phyloP scores from a whole-genome alignment of 2,113 vertebrate species.

The Lophura nycthemera region DNA sequence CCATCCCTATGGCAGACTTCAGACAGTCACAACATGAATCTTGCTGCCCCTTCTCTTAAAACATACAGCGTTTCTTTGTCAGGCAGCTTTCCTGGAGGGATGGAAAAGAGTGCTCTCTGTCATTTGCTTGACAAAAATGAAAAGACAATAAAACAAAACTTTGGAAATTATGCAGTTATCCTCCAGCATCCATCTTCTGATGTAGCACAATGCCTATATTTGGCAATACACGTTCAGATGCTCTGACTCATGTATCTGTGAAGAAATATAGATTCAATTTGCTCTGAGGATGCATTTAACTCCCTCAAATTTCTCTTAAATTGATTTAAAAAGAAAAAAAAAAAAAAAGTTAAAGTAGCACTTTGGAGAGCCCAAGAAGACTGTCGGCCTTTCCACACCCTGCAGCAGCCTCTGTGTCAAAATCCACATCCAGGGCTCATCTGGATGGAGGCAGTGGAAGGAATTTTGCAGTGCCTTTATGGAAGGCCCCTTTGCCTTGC shows the following conservation, averaged over 20 bases:
- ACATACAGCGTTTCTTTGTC: fast-evolving
- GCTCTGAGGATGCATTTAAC: constrained; percentile 15
- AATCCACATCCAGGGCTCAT: background rate
- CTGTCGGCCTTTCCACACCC: background rate
- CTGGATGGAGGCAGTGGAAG: background rate
- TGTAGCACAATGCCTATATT: constrained; percentile 5
- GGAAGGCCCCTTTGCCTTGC: background rate
- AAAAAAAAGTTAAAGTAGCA: background rate
- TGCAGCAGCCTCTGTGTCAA: background rate
- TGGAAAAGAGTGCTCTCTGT: background rate
- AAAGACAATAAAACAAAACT: background rate
- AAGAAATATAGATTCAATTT: constrained; percentile 56
- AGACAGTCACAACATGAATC: fast-evolving
- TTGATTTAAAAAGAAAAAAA: background rate
- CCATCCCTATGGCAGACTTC: fast-evolving
- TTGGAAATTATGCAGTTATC: background rate
- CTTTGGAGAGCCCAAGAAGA: background rate
- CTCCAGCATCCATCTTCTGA: background rate
- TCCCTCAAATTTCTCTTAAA: constrained; percentile 25
- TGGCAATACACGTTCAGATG: background rate
- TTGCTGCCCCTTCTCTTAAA: fast-evolving
- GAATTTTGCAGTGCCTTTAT: background rate
- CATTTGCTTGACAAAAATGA: background rate
- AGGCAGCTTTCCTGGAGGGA: background rate
- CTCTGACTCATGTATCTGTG: constrained; percentile 44